Base-by-base conservation (phyloP, 1,140 invertebrate genomes). In the Cydia pomonella region DNA sequence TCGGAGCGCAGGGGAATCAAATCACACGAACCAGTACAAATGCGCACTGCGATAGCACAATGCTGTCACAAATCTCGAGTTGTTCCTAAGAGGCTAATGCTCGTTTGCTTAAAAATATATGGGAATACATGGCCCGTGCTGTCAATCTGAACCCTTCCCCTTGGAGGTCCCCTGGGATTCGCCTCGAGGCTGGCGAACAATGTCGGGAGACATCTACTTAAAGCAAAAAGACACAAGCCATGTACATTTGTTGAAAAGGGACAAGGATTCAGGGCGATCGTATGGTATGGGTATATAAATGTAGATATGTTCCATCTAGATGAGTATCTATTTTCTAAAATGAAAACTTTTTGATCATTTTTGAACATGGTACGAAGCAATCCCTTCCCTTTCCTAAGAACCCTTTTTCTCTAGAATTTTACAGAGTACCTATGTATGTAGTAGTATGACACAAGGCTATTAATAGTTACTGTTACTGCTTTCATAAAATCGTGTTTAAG, bases 141-240 rank as follows among this genome's bases (percentile, higher is more conserved):
- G 33, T 69, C 64, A 69, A 41, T 41, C 64, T 69, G 63, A 69
- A 38, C 64, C 64, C 63, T 64, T 33, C 6, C 25, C 64, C 64
- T 38, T 18, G n/a, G 29, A 38, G 29, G 64, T 69, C 64, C 64
- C 33, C 16, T n/a, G 27, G 18, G 64, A 38, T 9, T 69, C 2
- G 33, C 29, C 64, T 69, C 64, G 64, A 38, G 63, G 33, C 29
- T 33, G 64, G 41, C 0, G 64, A 69, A 33, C 64, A 69, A 69
- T 69, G 64, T 41, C 53, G 18, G 53, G 53, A 59, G 53, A 23
- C 21, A 59, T 59, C 53, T 9, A 59, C 53, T 59, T 59, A 10
- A 7, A 59, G 53, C 10, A 59, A 59, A 50, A 59, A 59, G 18
- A 59, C 53, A 59, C 53, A 59, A 21, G 53, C 53, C 21, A 10